A percentile compares a stretch with the other conserved stretches of the same genome.
Conservation (phyloP, 2,888 invertebrate genomes). For the Drosophila kambysellisi region DNA sequence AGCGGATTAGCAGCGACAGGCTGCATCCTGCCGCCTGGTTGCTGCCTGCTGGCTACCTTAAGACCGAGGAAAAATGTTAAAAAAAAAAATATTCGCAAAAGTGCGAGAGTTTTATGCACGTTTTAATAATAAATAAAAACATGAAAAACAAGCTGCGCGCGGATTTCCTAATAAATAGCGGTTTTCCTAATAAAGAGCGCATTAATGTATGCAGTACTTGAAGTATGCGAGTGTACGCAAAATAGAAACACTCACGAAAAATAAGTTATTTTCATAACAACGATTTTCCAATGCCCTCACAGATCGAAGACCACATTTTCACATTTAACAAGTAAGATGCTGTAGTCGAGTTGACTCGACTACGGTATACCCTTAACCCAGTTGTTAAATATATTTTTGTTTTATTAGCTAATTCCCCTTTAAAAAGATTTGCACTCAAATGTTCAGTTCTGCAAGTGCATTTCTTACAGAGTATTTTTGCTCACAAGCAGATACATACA, state of each 20-base stretch:
- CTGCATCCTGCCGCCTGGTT: slow-evolving; percentile 2
- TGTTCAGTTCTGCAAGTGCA: too few species aligned
- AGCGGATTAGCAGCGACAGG: slow-evolving; percentile 68
- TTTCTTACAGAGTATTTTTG: too few species aligned
- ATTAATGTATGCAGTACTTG: slow-evolving; percentile 51
- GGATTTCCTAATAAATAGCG: slow-evolving; percentile 41
- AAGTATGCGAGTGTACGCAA: slow-evolving; percentile 12
- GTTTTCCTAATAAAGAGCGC: slow-evolving; percentile 64
- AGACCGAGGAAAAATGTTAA: slow-evolving; percentile 55
- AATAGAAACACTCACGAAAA: too few species aligned
- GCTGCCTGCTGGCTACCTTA: slow-evolving; percentile 6
- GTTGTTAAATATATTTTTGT: too few species aligned
- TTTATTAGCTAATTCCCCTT: too few species aligned
- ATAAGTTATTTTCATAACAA: neutral
- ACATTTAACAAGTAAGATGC: too few species aligned
- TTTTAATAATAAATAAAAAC: slow-evolving; percentile 60
- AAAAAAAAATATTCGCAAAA: slow-evolving; percentile 46
- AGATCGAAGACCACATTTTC: neutral
- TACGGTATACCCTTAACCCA: too few species aligned
- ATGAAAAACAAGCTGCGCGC: slow-evolving; percentile 42
- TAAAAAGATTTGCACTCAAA: too few species aligned
- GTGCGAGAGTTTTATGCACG: slow-evolving; percentile 63
- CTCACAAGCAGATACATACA: too few species aligned
- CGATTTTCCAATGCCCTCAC: neutral
- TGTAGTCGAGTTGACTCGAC: too few species aligned